Conservation (phyloP, 2,888 invertebrate species). For the Sepiola atlantica region DNA sequence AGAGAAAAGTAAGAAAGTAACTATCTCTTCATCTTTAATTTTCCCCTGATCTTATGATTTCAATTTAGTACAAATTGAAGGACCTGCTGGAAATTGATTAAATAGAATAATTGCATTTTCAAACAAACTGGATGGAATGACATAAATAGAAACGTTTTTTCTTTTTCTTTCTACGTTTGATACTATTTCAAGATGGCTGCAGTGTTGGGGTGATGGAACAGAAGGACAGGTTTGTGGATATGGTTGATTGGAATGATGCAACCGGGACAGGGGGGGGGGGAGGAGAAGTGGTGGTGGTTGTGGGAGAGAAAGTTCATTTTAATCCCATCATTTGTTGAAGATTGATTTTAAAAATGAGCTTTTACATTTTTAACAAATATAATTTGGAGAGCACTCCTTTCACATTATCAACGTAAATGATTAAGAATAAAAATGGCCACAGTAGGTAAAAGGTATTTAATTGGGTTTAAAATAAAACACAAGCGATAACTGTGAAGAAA, state of each 20-base stretch:
- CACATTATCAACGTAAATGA: neutral
- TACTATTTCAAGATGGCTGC: neutral
- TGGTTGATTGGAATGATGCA: neutral
- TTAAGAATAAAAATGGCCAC: neutral
- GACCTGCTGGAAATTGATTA: conserved; percentile 32
- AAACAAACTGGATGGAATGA: neutral
- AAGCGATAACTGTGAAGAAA: too few relatives aligned
- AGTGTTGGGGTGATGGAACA: neutral
- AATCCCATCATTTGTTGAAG: neutral
- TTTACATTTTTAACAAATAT: neutral
- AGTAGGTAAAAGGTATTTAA: neutral
- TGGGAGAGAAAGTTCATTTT: neutral
- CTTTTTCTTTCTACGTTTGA: neutral
- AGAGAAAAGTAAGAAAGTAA: neutral
- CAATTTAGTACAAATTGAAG: conserved; percentile 9
- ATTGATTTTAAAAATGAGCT: conserved; percentile 9
- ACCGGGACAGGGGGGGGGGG: neutral
- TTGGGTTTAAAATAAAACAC: neutral
- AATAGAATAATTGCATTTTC: conserved; percentile 10
- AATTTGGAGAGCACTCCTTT: neutral
- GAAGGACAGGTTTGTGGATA: neutral
- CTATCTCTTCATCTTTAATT: conserved; percentile 19
- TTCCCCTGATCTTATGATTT: conserved; percentile 22
- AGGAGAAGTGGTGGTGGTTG: neutral
- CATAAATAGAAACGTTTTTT: neutral